phyloP scores from a whole-genome alignment of 2,113 vertebrate species.

The Bubalus kerabau region DNA sequence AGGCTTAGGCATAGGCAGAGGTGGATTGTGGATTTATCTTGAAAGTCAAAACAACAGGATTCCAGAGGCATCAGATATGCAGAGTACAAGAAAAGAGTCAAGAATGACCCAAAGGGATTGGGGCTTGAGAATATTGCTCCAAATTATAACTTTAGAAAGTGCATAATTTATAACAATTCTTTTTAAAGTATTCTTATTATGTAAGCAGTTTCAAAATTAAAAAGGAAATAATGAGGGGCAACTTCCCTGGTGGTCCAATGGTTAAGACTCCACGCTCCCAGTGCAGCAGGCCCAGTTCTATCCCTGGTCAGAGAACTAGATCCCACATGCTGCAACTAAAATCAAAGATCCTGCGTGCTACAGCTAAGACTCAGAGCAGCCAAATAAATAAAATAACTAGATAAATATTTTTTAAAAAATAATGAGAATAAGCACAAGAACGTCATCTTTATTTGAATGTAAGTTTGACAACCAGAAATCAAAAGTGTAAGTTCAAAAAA shows the following conservation, averaged over 20 bases:
- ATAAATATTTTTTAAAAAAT: not conserved
- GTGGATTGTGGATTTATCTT: not conserved
- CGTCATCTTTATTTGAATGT: not conserved
- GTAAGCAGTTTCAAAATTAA: slow-evolving; percentile 6
- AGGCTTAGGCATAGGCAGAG: not conserved
- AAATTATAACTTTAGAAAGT: slow-evolving; percentile 2
- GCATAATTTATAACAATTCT: not conserved
- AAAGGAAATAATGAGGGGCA: not conserved
- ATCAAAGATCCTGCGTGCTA: not conserved
- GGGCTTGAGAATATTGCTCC: not conserved
- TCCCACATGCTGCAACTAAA: not conserved
- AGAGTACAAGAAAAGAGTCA: not conserved
- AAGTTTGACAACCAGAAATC: not conserved
- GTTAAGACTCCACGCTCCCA: not conserved
- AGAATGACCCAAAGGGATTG: not conserved
- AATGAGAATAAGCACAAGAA: not conserved
- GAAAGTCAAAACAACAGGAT: not conserved
- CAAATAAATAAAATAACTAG: not conserved
- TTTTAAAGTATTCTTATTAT: not conserved
- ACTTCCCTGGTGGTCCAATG: not conserved
- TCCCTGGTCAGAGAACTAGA: not conserved
- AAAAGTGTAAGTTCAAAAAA: slow-evolving; percentile 3
- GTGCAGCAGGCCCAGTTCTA: not conserved
- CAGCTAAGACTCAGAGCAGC: not conserved
- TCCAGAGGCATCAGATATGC: not conserved